Evolutionary conservation across 2,888 invertebrate species (phyloP), one percentile per base, ranked within the genome.

Genomic region (Amiota communis): DNA sequence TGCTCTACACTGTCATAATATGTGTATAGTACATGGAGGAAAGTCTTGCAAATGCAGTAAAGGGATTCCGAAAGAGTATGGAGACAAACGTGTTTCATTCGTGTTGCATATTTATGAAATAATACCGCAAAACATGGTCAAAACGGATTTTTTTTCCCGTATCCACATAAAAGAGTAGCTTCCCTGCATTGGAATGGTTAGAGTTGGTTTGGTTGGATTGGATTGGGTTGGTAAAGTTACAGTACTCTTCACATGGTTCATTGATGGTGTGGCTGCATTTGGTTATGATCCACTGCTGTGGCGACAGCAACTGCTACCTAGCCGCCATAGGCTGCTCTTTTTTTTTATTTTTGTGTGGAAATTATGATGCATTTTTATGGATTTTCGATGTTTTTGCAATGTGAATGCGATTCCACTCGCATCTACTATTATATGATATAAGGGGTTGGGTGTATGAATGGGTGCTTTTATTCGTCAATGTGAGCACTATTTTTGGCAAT

Each of bases 351-450:
- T n/a, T n/a, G n/a, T n/a, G n/a, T 63, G 71, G 81, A 88, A 89
- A 88, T 87, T 86, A 89, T 89, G 88, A 88, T 89, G 89, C 88
- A 89, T 88, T 89, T 89, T 89, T 89, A 88, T 89, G 89, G 89
- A 87, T 86, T 89, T 89, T 90, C 85, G 80, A 84, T 88, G 89
- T 89, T 88, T 88, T 85, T 86, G 78, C 82, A 78, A 71, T 72
- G 67, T n/a, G 77, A 74, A 72, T 81, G 81, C 82, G 79, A 15
- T 2, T 36, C 6, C 36, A 15, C 11, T 59, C 59, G 15, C 17
- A 70, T 79, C 63, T 49, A 20, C 13, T 68, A 36, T 6, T 17
- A 17, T 64, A 74, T 57, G 57, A 2, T 17, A 17, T 64, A 74
- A 51, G 57, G 80, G 80, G 77, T 82, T 79, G 74, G 72, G 75